Evolutionary conservation across 2,113 vertebrate species (phyloP), one percentile per base, ranked within the genome.

Genomic region (Labeo catla): DNA sequence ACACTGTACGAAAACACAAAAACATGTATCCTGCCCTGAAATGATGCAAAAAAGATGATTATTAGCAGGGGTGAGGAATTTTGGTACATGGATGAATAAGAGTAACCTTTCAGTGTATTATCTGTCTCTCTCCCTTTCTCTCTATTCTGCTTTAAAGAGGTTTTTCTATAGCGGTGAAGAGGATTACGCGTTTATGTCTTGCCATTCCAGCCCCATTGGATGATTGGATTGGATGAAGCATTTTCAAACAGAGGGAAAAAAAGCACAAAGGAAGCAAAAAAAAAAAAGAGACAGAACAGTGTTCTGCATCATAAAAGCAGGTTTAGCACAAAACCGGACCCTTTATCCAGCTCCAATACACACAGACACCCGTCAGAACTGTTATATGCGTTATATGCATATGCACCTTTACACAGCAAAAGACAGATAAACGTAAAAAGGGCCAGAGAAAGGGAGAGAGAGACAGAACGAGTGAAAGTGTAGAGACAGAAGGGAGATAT

Each of bases 11-110:
- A 76, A 76, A 50, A 36, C 8, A 39, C 23, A 70, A 23, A 72
- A 57, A 36, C 8, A 78, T 39, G 34, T 84, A 88, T 90, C 16
- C 16, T 10, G 19, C 4, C 9, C 39, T 72, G 39, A 72, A 89
- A 90, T 89, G 92, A 93, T 83, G 92, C 92, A 91, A 91, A 92
- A 93, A 89, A 91, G 90, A 92, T 57, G 74, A 92, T 93, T 93
- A 89, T 88, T 84, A 93, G 91, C 88, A 89, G 86, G 90, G 91
- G 90, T 92, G 88, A 90, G 89, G 76, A 90, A 90, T 74, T 92
- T 79, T 84, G 87, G 81, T 91, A 87, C 84, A 91, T 93, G 86
- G 91, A 92, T 87, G 86, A 84, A 93, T 83, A 80, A 86, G 77
- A 90, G 84, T 89, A 82, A 90, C 81, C 84, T 72, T 85, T 84